These are phyloP conservation scores for Phenganax stokvisi DNA, from an alignment of 92 coral and sea anemone species.

Conservation along the genomic window DNA sequence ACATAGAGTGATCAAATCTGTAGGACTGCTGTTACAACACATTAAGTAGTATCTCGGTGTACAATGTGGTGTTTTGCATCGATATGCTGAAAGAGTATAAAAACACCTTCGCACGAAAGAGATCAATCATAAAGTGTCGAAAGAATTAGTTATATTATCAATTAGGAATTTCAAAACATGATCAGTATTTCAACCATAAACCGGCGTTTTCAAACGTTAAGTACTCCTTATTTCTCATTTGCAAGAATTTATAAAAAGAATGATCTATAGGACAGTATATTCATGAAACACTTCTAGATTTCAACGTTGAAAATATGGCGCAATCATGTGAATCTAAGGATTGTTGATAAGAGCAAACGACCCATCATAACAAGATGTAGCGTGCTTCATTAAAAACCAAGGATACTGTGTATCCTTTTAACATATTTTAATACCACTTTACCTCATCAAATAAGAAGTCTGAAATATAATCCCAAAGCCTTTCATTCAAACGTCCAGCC, in stretches of 20 bases:
- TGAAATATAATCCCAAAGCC: constrained; percentile 31
- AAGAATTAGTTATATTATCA: neutral
- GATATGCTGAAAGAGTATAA: neutral
- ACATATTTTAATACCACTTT: neutral
- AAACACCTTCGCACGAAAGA: too few relatives aligned
- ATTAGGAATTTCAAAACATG: constrained; percentile 5
- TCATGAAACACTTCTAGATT: too few relatives aligned
- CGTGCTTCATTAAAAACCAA: neutral
- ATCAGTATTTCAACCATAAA: neutral
- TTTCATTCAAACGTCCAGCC: constrained; percentile 24
- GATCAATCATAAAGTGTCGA: neutral
- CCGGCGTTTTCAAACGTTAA: neutral
- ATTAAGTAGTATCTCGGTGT: neutral
- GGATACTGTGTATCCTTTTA: neutral
- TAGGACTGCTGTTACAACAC: neutral
- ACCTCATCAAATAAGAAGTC: constrained; percentile 41
- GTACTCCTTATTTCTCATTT: too few relatives aligned
- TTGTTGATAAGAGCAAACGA: neutral
- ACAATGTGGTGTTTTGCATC: neutral
- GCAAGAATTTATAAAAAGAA: too few relatives aligned
- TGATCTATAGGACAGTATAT: too few relatives aligned
- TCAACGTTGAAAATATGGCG: neutral
- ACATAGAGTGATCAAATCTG: neutral
- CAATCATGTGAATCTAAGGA: constrained; percentile 5
- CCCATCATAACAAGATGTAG: neutral